Base-by-base conservation (phyloP, 2,113 vertebrate species). In the Spilogale gracilis region DNA sequence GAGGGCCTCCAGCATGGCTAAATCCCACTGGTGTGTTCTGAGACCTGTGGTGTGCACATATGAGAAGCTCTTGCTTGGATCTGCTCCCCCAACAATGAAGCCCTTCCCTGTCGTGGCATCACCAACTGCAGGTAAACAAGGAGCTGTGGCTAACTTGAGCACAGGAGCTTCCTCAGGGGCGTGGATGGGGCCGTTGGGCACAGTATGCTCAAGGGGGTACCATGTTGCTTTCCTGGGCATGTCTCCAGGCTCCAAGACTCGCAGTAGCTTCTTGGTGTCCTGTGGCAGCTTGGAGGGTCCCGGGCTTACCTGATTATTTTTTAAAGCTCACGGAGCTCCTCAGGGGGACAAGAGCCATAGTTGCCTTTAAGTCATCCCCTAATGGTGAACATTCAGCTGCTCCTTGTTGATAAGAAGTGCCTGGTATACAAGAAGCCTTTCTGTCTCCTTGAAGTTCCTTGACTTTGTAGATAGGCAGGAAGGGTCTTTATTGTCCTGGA, bases 121-220 rank as follows among this genome's bases (percentile, higher is more conserved):
- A n/a, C 91, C 97, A 52, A 80, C 45, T 50, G 98, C 97, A 69
- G 98, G 98, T 32, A 98, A 71, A 95, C 99, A 99, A 98, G 96
- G 99, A 99, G 69, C 99, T 99, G 93, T 99, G 99, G 52, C 99
- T 99, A 86, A 99, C 99, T 23, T 99, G 99, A 48, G 99, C 98
- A 45, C 99, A 98, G 85, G 99, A 99, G 54, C 98, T 97, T 56
- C 98, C 98, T 63, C 99, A 99, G 23, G 76, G 60, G 0, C 7
- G 98, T 3, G 6, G 5, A 16, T 14, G 11, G n/a, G n/a, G 2
- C 0, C 30, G 30, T 61, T 38, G 38, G 38, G 58, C 6, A 0
- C 1, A 9, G 69, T 43, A 38, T 3, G 99, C 98, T 98, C 91
- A 99, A 91, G 78, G 99, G 99, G 98, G 97, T 99, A 99, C 98